Evolutionary conservation across 2,797 vertebrate species (phyloP), one percentile per base, ranked within the genome.

Genomic region (Eulemur albifrons): DNA sequence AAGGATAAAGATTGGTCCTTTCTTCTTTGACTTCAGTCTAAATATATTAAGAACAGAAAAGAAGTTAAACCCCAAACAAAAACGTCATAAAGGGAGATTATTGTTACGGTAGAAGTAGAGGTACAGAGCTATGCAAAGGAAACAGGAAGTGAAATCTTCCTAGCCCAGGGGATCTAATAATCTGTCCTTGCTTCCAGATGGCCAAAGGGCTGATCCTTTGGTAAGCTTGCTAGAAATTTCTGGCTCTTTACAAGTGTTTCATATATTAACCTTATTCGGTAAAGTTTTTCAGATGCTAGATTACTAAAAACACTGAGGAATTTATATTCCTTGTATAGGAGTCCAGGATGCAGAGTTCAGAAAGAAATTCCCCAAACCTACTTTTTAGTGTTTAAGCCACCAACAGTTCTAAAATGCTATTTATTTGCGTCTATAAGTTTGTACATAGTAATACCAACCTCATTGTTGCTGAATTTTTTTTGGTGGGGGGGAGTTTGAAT

Each of bases 361-460:
- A 87, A 85, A 81, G 65, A 87, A 73, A 90, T 90, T 96, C 54
- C 59, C 90, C 86, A 82, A 65, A 94, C 32, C 52, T 93, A 83
- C 93, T 85, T 93, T 95, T 54, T 84, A 97, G 70, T 95, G 77
- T 79, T 97, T 87, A 88, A 84, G 91, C 93, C 80, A 65, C 35
- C 32, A 87, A 25, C 76, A 85, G 12, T 96, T 94, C 77, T 94
- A 96, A 97, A 96, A 89, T 59, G 59, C 67, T 97, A 97, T 98
- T 97, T 97, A 96, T 97, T 97, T 97, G 72, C 92, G 65, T 96
- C 43, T 93, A 2, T 98, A 95, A 94, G 89, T 96, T 95, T 97
- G 96, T 97, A 97, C 63, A 97, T 97, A 96, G 75, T 80, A 87
- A 90, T 77, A 70, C 76, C 86, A 95, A 35, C 65, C 85, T 97